Conservation (phyloP, 2,888 invertebrate species). For the Phalangium opilio region DNA sequence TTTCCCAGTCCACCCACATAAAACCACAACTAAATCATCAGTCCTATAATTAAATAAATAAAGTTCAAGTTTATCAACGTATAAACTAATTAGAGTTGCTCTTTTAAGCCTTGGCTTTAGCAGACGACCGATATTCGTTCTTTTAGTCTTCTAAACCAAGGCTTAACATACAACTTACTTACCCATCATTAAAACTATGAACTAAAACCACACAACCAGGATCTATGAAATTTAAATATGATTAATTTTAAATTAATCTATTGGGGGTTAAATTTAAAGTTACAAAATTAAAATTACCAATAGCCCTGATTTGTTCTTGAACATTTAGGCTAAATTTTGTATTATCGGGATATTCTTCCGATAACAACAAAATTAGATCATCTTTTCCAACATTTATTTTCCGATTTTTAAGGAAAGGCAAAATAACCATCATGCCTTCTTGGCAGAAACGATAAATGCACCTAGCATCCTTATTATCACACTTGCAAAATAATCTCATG, state of each 20-base stretch:
- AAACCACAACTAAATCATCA: constrained; percentile 10
- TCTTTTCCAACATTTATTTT: constrained; percentile 52
- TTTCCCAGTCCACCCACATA: constrained; percentile 80
- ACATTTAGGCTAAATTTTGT: constrained; percentile 5
- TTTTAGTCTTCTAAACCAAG: too few relatives aligned
- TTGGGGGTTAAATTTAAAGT: constrained; percentile 1
- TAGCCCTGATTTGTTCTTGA: constrained; percentile 17
- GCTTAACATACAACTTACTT: constrained; percentile 6
- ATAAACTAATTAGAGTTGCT: too few relatives aligned
- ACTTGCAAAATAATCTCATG: constrained; percentile 81
- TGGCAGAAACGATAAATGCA: constrained; percentile 82
- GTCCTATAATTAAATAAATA: constrained; percentile 12
- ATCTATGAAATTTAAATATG: constrained; percentile 29
- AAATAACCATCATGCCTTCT: constrained; percentile 45
- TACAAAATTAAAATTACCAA: constrained; percentile 8
- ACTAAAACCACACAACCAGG: constrained; percentile 62
- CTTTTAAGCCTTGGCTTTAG: too few relatives aligned
- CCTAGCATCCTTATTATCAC: constrained; percentile 73
- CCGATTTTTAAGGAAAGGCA: constrained; percentile 52
- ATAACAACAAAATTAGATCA: constrained; percentile 60
- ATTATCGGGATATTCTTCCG: constrained; percentile 53
- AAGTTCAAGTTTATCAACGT: background rate
- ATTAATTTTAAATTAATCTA: background rate
- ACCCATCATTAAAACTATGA: constrained; percentile 38
- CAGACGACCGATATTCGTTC: too few relatives aligned